Percentiles rank a stretch among this genome's conserved stretches.
Evolutionary conservation across 2,113 vertebrate species (phyloP).

Genomic region (Grallaria varia): DNA sequence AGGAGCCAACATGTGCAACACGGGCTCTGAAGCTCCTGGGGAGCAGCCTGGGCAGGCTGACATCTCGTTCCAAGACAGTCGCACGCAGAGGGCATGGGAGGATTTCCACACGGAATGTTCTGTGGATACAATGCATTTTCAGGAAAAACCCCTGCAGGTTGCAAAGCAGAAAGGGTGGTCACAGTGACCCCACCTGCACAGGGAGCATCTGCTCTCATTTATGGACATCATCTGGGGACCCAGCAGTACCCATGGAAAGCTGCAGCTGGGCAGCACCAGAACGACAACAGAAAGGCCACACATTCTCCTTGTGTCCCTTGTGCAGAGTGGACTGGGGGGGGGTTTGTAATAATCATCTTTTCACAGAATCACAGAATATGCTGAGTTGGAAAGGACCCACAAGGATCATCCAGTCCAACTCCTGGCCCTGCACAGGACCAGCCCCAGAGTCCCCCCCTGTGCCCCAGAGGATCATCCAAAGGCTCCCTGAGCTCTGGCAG

Average conservation of each 20-base stretch:
- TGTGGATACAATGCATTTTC: neutral
- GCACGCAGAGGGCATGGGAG: accelerated
- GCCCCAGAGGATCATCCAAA: neutral
- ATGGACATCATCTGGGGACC: neutral
- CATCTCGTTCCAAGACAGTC: neutral
- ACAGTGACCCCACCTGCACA: neutral
- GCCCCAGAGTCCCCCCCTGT: neutral
- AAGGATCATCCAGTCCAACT: neutral
- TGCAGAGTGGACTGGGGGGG: accelerated
- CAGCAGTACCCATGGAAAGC: neutral
- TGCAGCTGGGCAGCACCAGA: neutral
- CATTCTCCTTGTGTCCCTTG: neutral
- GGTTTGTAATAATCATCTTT: neutral
- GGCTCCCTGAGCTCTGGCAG: neutral
- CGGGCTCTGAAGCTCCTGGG: neutral
- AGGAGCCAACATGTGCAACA: constrained; percentile 6
- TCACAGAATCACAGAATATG: neutral
- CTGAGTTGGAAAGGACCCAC: too few species aligned
- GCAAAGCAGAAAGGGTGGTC: neutral
- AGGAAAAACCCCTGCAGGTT: neutral
- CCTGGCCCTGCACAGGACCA: neutral
- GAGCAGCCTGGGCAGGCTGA: neutral
- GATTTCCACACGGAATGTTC: neutral
- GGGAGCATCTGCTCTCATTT: neutral
- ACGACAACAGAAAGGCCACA: accelerated